Evolutionary conservation across 2,888 invertebrate genomes (phyloP).

Genomic region (Margaritifera margaritifera): DNA sequence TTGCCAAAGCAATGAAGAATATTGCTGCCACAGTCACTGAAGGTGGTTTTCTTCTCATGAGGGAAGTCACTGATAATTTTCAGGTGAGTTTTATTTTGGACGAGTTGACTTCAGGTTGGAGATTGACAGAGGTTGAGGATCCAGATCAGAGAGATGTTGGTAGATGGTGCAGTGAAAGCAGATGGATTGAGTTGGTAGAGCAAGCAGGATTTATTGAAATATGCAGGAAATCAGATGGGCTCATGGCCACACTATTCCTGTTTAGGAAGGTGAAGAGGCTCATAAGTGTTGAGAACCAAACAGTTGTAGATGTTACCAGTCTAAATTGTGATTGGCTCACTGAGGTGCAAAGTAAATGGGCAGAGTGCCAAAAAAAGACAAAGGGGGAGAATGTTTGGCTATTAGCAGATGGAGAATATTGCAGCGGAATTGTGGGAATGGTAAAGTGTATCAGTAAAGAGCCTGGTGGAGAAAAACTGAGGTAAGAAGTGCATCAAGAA

Average conservation of each 20-base stretch:
- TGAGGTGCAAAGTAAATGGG: slow-evolving; percentile 83
- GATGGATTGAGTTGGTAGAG: slow-evolving; percentile 51
- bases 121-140: slow-evolving; percentile 10
- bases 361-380: slow-evolving; percentile 77
- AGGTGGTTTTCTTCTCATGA: slow-evolving; percentile 74
- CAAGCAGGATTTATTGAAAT: slow-evolving; percentile 76
- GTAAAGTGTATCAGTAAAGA: slow-evolving; percentile 92
- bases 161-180: slow-evolving; percentile 40
- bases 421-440: slow-evolving; percentile 88
- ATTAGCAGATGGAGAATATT: slow-evolving; percentile 81
- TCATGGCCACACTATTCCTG: slow-evolving; percentile 76
- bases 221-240: slow-evolving; percentile 79
- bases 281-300: slow-evolving; percentile 19
- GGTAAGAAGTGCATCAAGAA: slow-evolving; percentile 74
- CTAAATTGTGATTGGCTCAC: slow-evolving; percentile 81
- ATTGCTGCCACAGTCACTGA: slow-evolving; percentile 77
- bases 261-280: slow-evolving; percentile 76
- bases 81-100: slow-evolving; percentile 47
- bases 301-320: slow-evolving; percentile 38
- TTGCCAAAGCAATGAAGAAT: slow-evolving; percentile 41
- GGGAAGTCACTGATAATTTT: slow-evolving; percentile 71
- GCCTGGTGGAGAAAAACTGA: slow-evolving; percentile 85
- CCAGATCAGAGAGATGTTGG: slow-evolving; percentile 28
- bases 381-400: slow-evolving; percentile 76
- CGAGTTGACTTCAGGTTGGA: slow-evolving; percentile 23